Base-by-base conservation (phyloP, 1,140 invertebrate genomes). In the Caenorhabditis tropicalis region DNA sequence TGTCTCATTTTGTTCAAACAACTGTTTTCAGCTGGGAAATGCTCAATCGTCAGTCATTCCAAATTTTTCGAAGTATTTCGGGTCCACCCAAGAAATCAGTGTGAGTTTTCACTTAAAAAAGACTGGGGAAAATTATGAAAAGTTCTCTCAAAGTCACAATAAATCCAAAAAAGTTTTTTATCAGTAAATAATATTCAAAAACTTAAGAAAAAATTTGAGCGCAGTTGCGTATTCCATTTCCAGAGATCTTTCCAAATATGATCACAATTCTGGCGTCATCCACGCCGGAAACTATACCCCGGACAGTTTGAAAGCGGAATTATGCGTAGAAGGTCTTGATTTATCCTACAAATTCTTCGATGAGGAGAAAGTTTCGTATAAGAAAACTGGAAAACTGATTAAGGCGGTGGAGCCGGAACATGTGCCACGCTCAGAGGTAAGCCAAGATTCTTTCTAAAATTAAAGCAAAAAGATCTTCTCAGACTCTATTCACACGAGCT, bases 241-340 rank as follows among this genome's bases (percentile, higher is more conserved):
- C 81, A 85, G 84, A 31, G 81, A 48, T 15, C 80, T 81, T 60
- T 43, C 43, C n/a, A 79, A 81, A 27, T 89, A 87, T 60, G 97
- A 99, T 92, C 95, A 98, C 90, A 99, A 99, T 91, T 95, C 95
- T 91, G 96, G 95, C 15, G 96, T 96, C 3, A 94, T 96, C 82
- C 96, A 96, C 93, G 95, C 95, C 46, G 96, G 96, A 7, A 96
- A 99, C 92, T 99, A 99, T 89, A 95, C 94, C 88, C 97, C 98
- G 12, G 97, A 96, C 0, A 95, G 95, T 24, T 92, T 99, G 16
- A 99, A 98, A 93, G 94, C 93, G 2, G 93, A 93, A 86, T 88
- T 94, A 16, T 94, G 94, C 91, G 93, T 94, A 15, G 87, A 93
- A 87, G 93, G 94, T 0, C 89, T 96, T 15, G 93, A 95, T 87